These are phyloP conservation scores for Avahi laniger DNA, from an alignment of 2,797 vertebrate species.

Conservation along the genomic window DNA sequence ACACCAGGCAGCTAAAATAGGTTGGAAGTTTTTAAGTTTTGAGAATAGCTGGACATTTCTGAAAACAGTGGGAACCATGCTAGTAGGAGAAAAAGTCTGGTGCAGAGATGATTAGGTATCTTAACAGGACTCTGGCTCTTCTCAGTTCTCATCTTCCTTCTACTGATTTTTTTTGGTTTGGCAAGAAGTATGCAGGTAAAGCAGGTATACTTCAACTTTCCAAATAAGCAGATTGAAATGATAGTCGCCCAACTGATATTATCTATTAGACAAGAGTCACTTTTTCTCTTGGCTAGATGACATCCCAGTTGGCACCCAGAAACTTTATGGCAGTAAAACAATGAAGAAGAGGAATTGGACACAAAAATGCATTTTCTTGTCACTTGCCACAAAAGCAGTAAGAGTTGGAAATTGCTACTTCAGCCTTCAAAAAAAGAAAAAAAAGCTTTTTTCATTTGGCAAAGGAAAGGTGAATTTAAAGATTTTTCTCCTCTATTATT, in stretches of 20 bases:
- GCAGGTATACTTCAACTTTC: slow-evolving; percentile 24
- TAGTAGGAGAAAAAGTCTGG: slow-evolving; percentile 7
- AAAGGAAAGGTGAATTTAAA: background rate
- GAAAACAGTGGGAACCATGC: slow-evolving; percentile 1
- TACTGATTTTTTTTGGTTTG: slow-evolving; percentile 10
- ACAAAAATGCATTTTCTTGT: slow-evolving; percentile 22
- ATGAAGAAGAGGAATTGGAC: background rate
- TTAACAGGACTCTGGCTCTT: background rate
- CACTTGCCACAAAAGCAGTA: slow-evolving; percentile 5
- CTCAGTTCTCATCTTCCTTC: background rate
- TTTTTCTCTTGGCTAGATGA: slow-evolving; percentile 1
- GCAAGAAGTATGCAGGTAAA: background rate
- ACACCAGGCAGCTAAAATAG: background rate
- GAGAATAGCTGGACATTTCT: background rate
- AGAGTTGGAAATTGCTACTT: slow-evolving; percentile 2
- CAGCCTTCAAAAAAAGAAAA: background rate
- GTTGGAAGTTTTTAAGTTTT: background rate
- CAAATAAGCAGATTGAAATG: slow-evolving; percentile 12
- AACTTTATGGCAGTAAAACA: slow-evolving; percentile 21
- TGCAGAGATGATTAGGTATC: background rate
- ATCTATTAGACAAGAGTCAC: background rate
- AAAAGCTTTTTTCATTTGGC: slow-evolving; percentile 2
- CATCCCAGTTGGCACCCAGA: background rate
- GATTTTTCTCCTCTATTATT: background rate
- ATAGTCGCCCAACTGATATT: background rate